Base-by-base conservation (phyloP, 1,140 invertebrate genomes). In the Dryas iulia region DNA sequence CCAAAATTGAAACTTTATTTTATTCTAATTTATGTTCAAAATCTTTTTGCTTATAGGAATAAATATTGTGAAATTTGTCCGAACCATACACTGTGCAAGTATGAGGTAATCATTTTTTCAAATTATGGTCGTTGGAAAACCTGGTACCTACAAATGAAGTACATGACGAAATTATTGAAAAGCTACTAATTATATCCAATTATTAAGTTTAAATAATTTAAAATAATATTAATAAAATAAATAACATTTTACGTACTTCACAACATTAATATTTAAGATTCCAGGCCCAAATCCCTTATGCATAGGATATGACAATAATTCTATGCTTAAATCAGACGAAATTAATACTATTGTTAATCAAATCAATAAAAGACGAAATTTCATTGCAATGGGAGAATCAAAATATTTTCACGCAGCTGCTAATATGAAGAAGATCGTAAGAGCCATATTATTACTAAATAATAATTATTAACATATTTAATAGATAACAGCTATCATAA, bases 381-480 rank as follows among this genome's bases (percentile, higher is more conserved):
- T 82, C 62, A 77, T 91, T n/a, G 85, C 89, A 18, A 65, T 78
- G 53, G 84, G 86, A 4, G 60, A 73, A 7, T 79, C 81, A 10
- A 82, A 72, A 28, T 71, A 74, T 31, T 58, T 87, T 23, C 85
- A 86, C 0, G 66, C 74, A 57, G 86, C 87, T 8, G 86, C 83
- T 33, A 87, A 91, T 60, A 91, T 91, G 87, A 84, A 75, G 18
- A 84, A 89, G 79, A 76, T 91, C 65, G 89, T 91, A 73, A 79
- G 77, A 3, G 52, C 52, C 4, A 31, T 31, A 31, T 53, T 53
- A 14, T 53, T 8, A 23, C 0, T 53, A 0, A 23, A 23, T 23
- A 21, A 3, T 11, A 24, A 31, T 31, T n/a, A n/a, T n/a, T 39
- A 39, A 7, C 5, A 35, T 6, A 35, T 14, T 35, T 35, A 14